Evolutionary conservation across 2,797 vertebrate genomes (phyloP).

Genomic region (Astyanax mexicanus): DNA sequence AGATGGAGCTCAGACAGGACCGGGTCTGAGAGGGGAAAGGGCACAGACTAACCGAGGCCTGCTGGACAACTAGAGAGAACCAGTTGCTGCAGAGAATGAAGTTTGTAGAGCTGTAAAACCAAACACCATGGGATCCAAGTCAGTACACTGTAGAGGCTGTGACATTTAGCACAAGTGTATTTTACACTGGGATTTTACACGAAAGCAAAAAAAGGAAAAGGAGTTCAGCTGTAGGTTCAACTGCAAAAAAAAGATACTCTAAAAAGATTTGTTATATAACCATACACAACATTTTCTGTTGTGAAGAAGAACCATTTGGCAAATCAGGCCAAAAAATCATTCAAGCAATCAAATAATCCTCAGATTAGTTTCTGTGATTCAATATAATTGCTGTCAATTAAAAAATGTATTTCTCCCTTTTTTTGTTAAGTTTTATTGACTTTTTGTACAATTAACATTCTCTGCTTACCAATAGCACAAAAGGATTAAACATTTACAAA

Average conservation of each 20-base stretch:
- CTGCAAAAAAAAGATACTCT: background rate
- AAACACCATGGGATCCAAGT: slow-evolving; percentile 21
- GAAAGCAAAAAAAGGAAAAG: background rate
- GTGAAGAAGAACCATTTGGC: no score
- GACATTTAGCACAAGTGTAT: background rate
- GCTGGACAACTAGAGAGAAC: slow-evolving; percentile 20
- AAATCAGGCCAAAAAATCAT: no score
- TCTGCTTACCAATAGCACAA: no score
- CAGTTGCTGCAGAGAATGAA: slow-evolving; percentile 38
- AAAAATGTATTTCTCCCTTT: no score
- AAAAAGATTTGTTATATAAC: no score
- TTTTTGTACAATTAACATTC: no score
- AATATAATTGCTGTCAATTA: no score
- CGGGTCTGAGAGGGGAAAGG: slow-evolving; percentile 39
- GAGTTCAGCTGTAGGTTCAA: background rate
- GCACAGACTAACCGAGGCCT: slow-evolving; percentile 38
- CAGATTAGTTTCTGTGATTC: no score
- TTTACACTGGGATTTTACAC: background rate
- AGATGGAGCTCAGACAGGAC: slow-evolving; percentile 40
- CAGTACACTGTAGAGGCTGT: background rate
- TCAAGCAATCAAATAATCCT: no score
- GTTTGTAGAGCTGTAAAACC: slow-evolving; percentile 46
- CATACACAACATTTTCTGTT: no score
- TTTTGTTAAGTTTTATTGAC: no score
- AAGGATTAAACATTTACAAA: no score